Conservation (phyloP, 2,113 vertebrate species). For the Pangasianodon gigas region DNA sequence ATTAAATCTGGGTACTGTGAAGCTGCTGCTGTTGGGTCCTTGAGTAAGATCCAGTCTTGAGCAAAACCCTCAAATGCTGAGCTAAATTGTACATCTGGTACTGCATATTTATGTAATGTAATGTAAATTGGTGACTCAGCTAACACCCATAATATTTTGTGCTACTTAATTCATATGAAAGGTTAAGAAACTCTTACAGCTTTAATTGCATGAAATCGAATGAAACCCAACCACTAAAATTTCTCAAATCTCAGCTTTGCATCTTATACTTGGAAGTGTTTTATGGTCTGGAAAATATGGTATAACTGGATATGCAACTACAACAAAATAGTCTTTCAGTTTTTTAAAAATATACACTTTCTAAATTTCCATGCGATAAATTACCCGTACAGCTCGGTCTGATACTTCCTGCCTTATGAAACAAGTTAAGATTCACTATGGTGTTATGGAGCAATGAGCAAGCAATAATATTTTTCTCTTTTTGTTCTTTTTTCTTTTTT, state of each 20-base stretch:
- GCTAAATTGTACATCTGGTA: neutral
- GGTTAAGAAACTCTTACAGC: neutral
- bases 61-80: neutral
- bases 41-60: neutral
- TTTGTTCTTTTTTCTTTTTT: neutral
- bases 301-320: neutral
- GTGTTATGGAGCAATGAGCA: constrained; percentile 22
- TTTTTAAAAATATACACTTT: constrained; percentile 32
- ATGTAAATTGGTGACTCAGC: neutral
- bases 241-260: too few relatives aligned
- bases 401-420: constrained; percentile 18
- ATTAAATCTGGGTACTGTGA: neutral
- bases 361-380: constrained; percentile 15
- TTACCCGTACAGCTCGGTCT: constrained; percentile 34
- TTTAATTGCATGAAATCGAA: neutral
- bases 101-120: neutral
- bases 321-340: neutral
- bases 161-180: neutral
- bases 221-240: neutral
- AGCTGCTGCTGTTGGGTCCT: neutral
- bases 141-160: neutral
- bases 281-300: constrained; percentile 24
- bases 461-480: constrained; percentile 29
- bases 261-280: neutral
- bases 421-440: constrained; percentile 16